phyloP scores from a whole-genome alignment of 2,113 vertebrate genomes.

The Amblyornis subalaris region DNA sequence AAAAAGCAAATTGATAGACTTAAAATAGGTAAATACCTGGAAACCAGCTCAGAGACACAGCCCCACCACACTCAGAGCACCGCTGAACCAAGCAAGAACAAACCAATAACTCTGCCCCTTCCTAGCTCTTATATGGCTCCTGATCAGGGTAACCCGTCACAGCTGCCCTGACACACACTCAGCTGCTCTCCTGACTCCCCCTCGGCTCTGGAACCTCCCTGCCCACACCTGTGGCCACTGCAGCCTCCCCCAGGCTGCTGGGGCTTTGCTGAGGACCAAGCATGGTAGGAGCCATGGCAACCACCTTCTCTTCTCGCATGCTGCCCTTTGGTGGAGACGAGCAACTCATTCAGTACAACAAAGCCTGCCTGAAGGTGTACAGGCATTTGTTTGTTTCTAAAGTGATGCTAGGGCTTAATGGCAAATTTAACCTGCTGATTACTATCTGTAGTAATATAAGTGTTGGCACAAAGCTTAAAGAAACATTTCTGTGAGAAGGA shows the following conservation, averaged over 20 bases:
- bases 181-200: background rate
- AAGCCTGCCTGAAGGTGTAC: background rate
- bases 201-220: background rate
- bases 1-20: rapidly evolving
- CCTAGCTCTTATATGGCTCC: background rate
- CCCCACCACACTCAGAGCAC: rapidly evolving
- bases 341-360: background rate
- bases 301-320: rapidly evolving
- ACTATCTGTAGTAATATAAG: background rate
- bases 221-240: rapidly evolving
- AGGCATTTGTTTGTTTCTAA: background rate
- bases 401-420: background rate
- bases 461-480: background rate
- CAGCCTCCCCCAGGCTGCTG: rapidly evolving
- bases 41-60: rapidly evolving
- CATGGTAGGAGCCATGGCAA: rapidly evolving
- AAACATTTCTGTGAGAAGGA: background rate
- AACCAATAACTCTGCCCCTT: rapidly evolving
- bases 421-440: background rate
- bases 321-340: rapidly evolving
- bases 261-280: background rate
- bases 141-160: background rate
- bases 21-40: background rate
- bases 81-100: rapidly evolving
- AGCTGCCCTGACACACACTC: background rate